Evolutionary conservation across 2,797 vertebrate species (phyloP).

Genomic region (Furcifer pardalis): DNA sequence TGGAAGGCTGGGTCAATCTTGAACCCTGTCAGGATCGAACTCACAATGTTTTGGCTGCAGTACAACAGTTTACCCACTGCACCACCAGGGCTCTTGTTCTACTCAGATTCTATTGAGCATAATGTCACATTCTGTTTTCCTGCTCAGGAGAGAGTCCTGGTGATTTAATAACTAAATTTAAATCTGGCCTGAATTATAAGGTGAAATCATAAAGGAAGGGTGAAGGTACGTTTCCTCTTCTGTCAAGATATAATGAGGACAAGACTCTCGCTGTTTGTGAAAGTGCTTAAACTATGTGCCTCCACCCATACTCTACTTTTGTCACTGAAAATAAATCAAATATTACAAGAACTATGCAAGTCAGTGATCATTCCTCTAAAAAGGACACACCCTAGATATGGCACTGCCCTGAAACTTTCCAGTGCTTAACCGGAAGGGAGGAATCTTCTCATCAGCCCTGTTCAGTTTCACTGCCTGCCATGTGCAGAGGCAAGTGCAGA

Average conservation of each 20-base stretch:
- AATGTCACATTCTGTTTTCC: neutral
- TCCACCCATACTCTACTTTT: neutral
- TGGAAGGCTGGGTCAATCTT: too few species aligned
- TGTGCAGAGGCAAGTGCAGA: too few species aligned
- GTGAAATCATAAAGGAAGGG: neutral
- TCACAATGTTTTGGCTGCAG: too few species aligned
- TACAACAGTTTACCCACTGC: too few species aligned
- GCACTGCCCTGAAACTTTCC: neutral
- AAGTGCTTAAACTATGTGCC: neutral
- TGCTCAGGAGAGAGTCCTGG: neutral
- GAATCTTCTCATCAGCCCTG: neutral
- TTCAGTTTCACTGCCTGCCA: neutral
- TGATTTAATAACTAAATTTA: neutral
- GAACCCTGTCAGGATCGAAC: too few species aligned
- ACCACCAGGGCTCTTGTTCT: too few species aligned
- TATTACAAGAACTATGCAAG: neutral
- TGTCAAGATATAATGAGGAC: neutral
- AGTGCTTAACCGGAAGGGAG: neutral
- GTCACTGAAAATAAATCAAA: neutral
- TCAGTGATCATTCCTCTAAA: neutral
- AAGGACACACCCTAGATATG: neutral
- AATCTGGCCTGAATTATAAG: neutral
- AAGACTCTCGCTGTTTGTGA: neutral
- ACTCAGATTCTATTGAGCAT: too few species aligned
- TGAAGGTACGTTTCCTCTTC: neutral